Percentiles rank a stretch among this genome's conserved stretches.
These are phyloP conservation scores for Cryptotermes secundus DNA, from an alignment of 1,140 invertebrate species.

Conservation along the genomic window DNA sequence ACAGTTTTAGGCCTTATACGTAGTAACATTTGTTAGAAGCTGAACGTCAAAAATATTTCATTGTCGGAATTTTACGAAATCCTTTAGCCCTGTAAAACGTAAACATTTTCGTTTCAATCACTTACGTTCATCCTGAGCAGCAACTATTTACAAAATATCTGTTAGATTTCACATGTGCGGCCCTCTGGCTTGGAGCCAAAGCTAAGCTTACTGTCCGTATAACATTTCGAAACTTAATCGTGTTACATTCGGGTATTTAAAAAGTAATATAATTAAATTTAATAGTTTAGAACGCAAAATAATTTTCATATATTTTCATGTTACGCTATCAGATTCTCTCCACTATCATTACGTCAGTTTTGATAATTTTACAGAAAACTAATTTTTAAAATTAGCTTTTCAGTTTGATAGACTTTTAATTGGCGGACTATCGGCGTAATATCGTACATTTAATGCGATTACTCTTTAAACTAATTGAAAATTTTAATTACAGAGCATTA, in stretches of 20 bases:
- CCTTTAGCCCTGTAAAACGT: too few relatives aligned
- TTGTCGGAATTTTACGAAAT: too few relatives aligned
- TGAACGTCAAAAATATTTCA: too few relatives aligned
- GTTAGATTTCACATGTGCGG: too few relatives aligned
- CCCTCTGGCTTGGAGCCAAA: too few relatives aligned
- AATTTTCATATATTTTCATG: background rate
- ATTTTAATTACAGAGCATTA: slow-evolving; percentile 6
- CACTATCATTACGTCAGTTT: background rate
- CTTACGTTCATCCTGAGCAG: too few relatives aligned
- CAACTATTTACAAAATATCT: too few relatives aligned
- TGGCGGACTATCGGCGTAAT: background rate
- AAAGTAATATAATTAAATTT: background rate
- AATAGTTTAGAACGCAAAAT: background rate
- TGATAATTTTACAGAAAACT: background rate
- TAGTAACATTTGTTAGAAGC: too few relatives aligned
- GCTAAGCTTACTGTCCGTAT: too few relatives aligned
- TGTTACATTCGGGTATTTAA: background rate
- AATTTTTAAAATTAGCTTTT: slow-evolving; percentile 2
- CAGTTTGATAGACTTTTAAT: background rate
- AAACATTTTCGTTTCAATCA: too few relatives aligned
- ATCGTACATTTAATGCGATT: background rate
- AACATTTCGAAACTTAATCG: too few relatives aligned
- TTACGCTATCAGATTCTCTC: background rate
- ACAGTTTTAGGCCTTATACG: too few relatives aligned
- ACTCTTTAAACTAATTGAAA: slow-evolving; percentile 17